Evolutionary conservation across 2,797 vertebrate genomes (phyloP), one percentile per base, ranked within the genome.

Genomic region (Typhlichthys subterraneus): DNA sequence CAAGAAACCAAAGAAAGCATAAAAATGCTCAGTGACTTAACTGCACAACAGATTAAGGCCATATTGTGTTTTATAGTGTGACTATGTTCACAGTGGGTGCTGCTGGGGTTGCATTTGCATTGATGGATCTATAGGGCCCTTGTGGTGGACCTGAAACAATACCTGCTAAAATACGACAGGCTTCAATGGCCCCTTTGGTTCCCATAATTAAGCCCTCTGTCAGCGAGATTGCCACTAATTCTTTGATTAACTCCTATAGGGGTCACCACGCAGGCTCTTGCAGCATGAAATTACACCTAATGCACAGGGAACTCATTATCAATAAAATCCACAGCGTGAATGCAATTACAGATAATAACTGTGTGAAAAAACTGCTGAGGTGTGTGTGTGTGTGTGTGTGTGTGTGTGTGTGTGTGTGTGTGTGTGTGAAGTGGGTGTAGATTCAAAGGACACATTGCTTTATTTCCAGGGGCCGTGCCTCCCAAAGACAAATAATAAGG

Each of bases 251-350:
- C 86, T 87, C 81, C 72, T 76, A 78, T 79, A 85, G 89, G 91
- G 92, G 90, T 93, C 89, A 91, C 77, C 65, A 72, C 82, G 65
- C 76, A 69, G 80, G 84, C 78, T 78, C 75, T 72, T 87, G 72
- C 89, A 85, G 90, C 91, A 89, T 92, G 90, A 93, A 92, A 93
- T 92, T 90, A 89, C 81, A 84, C 75, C 83, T 88, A 90, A 92
- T 88, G 84, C 88, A 80, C 80, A 83, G 90, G 87, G 88, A 92
- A 88, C 85, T 89, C 89, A 90, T 93, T 92, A 91, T 92, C 91
- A 92, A 92, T 93, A 90, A 93, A 93, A 92, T 88, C 91, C 90
- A 75, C 70, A 85, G 89, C 85, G 85, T 93, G 91, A 91, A 88
- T 75, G 84, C 86, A 91, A 92, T 93, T 92, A 92, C 85, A 81